These are phyloP conservation scores for Archips crataeganus DNA, from an alignment of 2,888 invertebrate species.

Conservation along the genomic window DNA sequence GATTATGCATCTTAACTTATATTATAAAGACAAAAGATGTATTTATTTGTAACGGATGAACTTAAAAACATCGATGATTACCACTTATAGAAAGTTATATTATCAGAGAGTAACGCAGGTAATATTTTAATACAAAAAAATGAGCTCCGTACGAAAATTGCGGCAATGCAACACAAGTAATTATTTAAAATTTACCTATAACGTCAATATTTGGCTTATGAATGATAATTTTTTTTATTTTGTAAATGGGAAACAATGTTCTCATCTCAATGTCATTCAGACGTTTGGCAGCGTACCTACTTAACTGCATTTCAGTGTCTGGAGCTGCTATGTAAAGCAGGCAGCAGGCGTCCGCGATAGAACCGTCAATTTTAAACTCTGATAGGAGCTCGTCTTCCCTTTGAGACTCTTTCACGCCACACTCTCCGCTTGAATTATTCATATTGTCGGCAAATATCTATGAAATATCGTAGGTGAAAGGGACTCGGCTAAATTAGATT, in stretches of 20 bases:
- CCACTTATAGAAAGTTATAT: too few relatives aligned
- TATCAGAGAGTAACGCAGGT: too few relatives aligned
- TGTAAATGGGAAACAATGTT: conserved; percentile 6
- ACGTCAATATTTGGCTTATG: too few relatives aligned
- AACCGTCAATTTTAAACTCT: conserved; percentile 73
- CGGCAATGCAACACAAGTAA: too few relatives aligned
- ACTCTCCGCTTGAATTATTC: conserved; percentile 76
- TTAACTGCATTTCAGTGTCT: conserved; percentile 33
- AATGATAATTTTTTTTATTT: background rate
- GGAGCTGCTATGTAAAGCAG: conserved; percentile 31
- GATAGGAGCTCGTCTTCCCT: conserved; percentile 74
- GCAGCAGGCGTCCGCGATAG: conserved; percentile 47
- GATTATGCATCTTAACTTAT: too few relatives aligned
- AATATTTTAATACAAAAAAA: too few relatives aligned
- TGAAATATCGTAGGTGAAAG: conserved; percentile 66
- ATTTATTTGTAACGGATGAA: too few relatives aligned
- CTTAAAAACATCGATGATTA: too few relatives aligned
- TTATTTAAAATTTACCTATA: too few relatives aligned
- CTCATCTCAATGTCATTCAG: conserved; percentile 20
- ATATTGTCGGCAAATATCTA: conserved; percentile 73
- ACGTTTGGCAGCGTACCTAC: conserved; percentile 10
- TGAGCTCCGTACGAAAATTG: too few relatives aligned
- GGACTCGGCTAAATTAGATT: conserved; percentile 41
- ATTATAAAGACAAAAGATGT: too few relatives aligned
- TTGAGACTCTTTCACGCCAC: conserved; percentile 76